Evolutionary conservation across 2,888 invertebrate species (phyloP).

Genomic region (Synanthedon formicaeformis): DNA sequence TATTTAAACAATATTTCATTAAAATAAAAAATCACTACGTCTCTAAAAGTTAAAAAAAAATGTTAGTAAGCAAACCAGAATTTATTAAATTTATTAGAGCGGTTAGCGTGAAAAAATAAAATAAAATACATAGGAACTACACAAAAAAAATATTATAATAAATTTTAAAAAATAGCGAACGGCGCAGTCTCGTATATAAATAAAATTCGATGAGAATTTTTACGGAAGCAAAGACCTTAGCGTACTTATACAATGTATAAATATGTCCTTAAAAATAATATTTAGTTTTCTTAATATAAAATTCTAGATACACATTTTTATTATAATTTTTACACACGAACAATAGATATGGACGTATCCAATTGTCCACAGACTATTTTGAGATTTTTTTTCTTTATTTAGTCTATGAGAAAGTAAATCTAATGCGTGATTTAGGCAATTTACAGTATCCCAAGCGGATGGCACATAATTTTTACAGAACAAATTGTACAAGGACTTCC

Average conservation of each 20-base stretch:
- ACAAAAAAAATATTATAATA: not conserved
- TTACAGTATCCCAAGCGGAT: slow-evolving; percentile 57
- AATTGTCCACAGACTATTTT: slow-evolving; percentile 37
- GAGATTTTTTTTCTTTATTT: slow-evolving; percentile 10
- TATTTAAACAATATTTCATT: slow-evolving; percentile 6
- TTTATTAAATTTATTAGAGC: not conserved
- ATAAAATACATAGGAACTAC: not conserved
- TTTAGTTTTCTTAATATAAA: not conserved
- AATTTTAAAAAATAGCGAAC: not conserved
- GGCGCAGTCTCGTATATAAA: not conserved
- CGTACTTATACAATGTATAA: not conserved
- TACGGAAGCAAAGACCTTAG: not conserved
- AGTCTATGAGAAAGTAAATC: slow-evolving; percentile 22
- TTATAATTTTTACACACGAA: slow-evolving; percentile 25
- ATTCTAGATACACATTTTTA: slow-evolving; percentile 23
- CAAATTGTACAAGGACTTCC: slow-evolving; percentile 31
- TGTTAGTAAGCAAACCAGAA: not conserved
- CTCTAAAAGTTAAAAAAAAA: not conserved
- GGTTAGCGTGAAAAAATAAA: not conserved
- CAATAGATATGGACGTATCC: slow-evolving; percentile 43
- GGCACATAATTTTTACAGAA: slow-evolving; percentile 58
- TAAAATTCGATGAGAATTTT: not conserved
- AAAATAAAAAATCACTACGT: not conserved
- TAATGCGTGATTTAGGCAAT: slow-evolving; percentile 34
- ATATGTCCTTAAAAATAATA: not conserved